A percentile compares a stretch with the other conserved stretches of the same genome.
phyloP scores from a whole-genome alignment of 2,113 vertebrate species.

The Syngnathus scovelli region DNA sequence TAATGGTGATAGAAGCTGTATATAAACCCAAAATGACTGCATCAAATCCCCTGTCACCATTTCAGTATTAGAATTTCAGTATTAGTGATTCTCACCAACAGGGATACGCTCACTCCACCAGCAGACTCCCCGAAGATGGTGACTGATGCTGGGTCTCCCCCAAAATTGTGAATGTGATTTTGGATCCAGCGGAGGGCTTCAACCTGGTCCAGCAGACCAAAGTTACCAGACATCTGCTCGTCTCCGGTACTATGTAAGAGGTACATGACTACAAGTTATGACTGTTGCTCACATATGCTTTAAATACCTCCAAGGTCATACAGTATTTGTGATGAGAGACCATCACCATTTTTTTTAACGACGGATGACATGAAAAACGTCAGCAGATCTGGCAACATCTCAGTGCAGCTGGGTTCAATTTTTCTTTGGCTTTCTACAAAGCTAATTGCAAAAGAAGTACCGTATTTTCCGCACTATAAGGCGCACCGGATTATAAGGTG shows the following conservation, averaged over 20 bases:
- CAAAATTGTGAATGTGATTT: conserved; percentile 81
- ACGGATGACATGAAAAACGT: neutral
- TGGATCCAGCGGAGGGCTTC: conserved; percentile 82
- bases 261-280: conserved; percentile 3
- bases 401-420: neutral
- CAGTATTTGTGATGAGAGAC: neutral
- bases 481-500: too few species aligned
- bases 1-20: conserved; percentile 77
- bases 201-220: conserved; percentile 83
- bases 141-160: conserved; percentile 78
- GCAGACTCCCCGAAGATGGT: conserved; percentile 87
- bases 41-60: neutral
- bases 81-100: conserved; percentile 64
- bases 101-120: conserved; percentile 78
- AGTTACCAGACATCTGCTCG: conserved; percentile 77
- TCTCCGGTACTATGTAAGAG: conserved; percentile 77
- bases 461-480: too few species aligned
- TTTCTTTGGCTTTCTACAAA: too few species aligned
- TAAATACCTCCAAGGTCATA: neutral
- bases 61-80: neutral
- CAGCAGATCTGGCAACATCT: neutral
- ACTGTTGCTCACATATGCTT: neutral
- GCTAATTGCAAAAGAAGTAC: too few species aligned
- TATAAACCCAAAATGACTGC: neutral
- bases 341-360: neutral